Conservation (phyloP, 2,113 vertebrate species). For the Atherinomorus stipes region DNA sequence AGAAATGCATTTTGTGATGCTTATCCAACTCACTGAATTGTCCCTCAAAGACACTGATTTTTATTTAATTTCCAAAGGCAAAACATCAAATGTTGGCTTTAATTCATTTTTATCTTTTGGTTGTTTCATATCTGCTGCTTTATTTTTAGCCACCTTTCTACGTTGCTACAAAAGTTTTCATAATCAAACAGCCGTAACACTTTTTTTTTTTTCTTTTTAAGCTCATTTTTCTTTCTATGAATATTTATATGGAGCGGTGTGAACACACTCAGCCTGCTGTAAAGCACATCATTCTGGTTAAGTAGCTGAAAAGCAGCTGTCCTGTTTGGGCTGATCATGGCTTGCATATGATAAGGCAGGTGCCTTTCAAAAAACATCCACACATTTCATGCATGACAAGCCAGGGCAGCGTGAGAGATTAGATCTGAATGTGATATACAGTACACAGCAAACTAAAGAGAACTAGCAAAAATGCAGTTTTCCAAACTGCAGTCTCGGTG, state of each 20-base stretch:
- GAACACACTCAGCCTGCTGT: conserved; percentile 9
- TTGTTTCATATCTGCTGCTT: neutral
- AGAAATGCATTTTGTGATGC: neutral
- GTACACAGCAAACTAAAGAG: neutral
- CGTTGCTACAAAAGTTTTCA: neutral
- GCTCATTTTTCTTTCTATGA: neutral
- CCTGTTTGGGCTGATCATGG: neutral
- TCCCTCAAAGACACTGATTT: too few relatives aligned
- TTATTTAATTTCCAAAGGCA: too few relatives aligned
- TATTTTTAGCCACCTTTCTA: too few relatives aligned
- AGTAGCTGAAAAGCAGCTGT: conserved; percentile 30
- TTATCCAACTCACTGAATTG: neutral
- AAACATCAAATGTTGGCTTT: neutral
- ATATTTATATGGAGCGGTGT: conserved; percentile 6
- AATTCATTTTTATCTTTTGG: neutral
- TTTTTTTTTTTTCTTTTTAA: neutral
- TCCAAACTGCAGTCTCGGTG: too few relatives aligned
- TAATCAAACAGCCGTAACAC: neutral
- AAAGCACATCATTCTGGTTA: conserved; percentile 26
- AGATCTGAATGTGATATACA: neutral
- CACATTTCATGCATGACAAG: neutral
- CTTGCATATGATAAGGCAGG: conserved; percentile 3
- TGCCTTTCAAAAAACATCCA: conserved; percentile 8
- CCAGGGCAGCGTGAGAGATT: neutral
- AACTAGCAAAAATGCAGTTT: neutral